Base-by-base conservation (phyloP, 2,113 vertebrate genomes). In the Hirundichthys speculiger region DNA sequence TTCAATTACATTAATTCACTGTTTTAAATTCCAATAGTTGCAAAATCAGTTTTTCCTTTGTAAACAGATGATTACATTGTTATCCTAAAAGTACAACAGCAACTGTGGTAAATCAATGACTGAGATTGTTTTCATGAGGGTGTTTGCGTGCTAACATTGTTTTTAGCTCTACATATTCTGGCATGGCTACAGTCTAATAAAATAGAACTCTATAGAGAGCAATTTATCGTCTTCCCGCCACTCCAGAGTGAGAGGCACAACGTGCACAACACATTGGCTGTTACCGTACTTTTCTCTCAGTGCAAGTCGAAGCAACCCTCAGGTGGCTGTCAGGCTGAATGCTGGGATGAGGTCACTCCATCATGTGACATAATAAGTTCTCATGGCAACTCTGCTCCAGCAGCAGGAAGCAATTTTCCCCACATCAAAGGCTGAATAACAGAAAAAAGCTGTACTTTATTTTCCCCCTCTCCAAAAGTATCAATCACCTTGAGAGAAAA, bases 401-500 rank as follows among this genome's bases (percentile, higher is more conserved):
- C 83, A 88, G 79, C 74, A 84, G 86, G 82, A 86, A 88, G 65
- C 77, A 83, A 89, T 89, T 89, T 86, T 24, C 77, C 27, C 30
- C 58, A 66, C 86, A 88, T 91, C 84, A 90, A 86, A 85, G 80
- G 71, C 69, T 74, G 60, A 82, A 86, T 64, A 85, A 82, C n/a
- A 69, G 77, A 80, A 71, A 75, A 79, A 73, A 80, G 56, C 83
- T 83, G 77, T 5, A 78, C 65, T 64, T 88, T 83, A 86, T 84
- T 90, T 82, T 76, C 69, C 49, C 75, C 58, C 57, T 51, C 61
- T 79, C 56, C 16, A 14, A 76, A 77, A 77, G 50, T 79, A 92
- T 91, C 79, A 89, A 86, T 89, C 88, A 89, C 71, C 50, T 25
- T 71, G 71, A 88, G 82, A 85, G 65, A 62, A 47, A 50, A 42